phyloP scores from a whole-genome alignment of 2,888 invertebrate species.

The Axea sp. region DNA sequence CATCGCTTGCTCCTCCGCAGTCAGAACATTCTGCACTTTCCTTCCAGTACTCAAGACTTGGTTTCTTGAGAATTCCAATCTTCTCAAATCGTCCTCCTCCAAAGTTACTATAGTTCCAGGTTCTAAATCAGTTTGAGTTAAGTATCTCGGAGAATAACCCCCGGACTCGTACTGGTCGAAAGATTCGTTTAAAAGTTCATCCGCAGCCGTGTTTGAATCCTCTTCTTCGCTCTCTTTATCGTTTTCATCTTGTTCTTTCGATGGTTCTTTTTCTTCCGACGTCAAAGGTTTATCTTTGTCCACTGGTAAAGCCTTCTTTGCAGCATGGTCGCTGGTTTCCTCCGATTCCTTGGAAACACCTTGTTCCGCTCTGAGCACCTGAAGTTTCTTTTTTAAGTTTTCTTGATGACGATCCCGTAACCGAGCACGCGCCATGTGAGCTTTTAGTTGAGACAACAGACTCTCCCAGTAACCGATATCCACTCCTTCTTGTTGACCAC shows the following conservation, averaged over 20 bases:
- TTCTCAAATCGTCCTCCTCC: conserved; percentile 87
- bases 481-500: conserved; percentile 91
- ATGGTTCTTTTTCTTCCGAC: not conserved
- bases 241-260: conserved; percentile 5
- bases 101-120: conserved; percentile 88
- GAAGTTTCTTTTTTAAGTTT: conserved; percentile 91
- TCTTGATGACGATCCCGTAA: conserved; percentile 95
- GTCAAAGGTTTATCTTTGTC: conserved; percentile 6
- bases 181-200: conserved; percentile 81
- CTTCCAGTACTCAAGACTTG: conserved; percentile 83
- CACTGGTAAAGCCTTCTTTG: not conserved
- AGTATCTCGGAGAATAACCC: conserved; percentile 89
- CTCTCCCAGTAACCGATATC: conserved; percentile 99
- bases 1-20: conserved; percentile 83
- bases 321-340: too few relatives aligned
- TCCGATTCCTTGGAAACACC: conserved; percentile 81
- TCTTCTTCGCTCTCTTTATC: conserved; percentile 7
- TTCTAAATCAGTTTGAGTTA: conserved; percentile 84
- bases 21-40: conserved; percentile 81
- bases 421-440: conserved; percentile 95
- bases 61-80: conserved; percentile 86
- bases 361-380: conserved; percentile 91
- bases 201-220: conserved; percentile 77
- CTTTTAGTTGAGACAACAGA: conserved; percentile 95
- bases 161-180: conserved; percentile 88